Percentiles rank a stretch among this genome's conserved stretches.
Evolutionary conservation across 2,888 invertebrate species (phyloP).

Genomic region (Ditula angustiorana): DNA sequence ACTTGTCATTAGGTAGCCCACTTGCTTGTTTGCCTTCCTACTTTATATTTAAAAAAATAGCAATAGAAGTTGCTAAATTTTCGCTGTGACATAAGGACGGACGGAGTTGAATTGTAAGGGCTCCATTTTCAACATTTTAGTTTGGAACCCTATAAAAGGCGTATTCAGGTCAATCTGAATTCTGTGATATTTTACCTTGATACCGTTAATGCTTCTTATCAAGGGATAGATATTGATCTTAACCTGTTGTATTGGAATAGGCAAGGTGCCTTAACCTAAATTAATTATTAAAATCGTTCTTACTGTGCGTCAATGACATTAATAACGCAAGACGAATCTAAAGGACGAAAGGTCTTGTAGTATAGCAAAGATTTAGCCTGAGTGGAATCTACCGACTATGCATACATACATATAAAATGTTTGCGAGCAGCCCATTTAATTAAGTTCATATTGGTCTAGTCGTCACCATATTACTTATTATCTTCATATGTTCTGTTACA

Average conservation of each 20-base stretch:
- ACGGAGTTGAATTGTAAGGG: too few relatives aligned
- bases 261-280: background rate
- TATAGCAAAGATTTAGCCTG: background rate
- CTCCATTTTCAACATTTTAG: too few relatives aligned
- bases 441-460: background rate
- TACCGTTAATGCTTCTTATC: too few relatives aligned
- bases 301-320: background rate
- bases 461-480: background rate
- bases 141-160: too few relatives aligned
- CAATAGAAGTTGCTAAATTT: too few relatives aligned
- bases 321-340: background rate
- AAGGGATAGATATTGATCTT: too few relatives aligned
- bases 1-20: too few relatives aligned
- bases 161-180: background rate
- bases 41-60: too few relatives aligned
- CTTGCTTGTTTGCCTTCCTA: too few relatives aligned
- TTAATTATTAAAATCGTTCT: background rate
- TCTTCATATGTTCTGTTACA: too few relatives aligned
- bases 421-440: background rate
- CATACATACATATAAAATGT: background rate
- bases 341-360: background rate
- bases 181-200: background rate
- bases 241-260: background rate
- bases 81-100: too few relatives aligned
- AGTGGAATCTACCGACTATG: background rate